Percentiles rank a stretch among this genome's conserved stretches.
phyloP scores from a whole-genome alignment of 2,113 vertebrate species.

The Ictalurus punctatus region DNA sequence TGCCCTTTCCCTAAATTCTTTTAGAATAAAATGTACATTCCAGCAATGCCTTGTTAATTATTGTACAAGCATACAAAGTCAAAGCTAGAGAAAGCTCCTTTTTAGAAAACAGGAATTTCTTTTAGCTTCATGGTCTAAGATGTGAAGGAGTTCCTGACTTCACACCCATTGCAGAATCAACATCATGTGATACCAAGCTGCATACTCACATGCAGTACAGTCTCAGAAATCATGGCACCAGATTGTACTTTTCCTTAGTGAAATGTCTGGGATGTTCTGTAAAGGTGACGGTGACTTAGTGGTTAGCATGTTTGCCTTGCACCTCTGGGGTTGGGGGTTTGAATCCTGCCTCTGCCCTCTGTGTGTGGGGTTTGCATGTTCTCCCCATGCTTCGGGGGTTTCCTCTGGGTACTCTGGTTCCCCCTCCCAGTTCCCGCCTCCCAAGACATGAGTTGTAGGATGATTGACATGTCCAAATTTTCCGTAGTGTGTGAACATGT shows the following conservation, averaged over 20 bases:
- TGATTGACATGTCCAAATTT: too few species aligned
- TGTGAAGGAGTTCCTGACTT: not conserved
- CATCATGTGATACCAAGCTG: not conserved
- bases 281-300: too few species aligned
- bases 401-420: too few species aligned
- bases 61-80: not conserved
- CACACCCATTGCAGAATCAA: not conserved
- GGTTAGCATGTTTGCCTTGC: too few species aligned
- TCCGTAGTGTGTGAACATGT: too few species aligned
- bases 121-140: not conserved
- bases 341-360: too few species aligned
- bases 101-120: not conserved
- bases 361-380: too few species aligned
- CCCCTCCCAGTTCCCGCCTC: too few species aligned
- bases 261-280: not conserved
- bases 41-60: not conserved
- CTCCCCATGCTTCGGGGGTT: too few species aligned
- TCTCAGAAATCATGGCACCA: not conserved
- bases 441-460: too few species aligned
- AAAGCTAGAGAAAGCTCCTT: not conserved
- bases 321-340: too few species aligned
- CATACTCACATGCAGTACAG: not conserved
- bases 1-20: not conserved
- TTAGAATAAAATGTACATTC: not conserved
- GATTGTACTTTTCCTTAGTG: not conserved